Base-by-base conservation (phyloP, 2,113 vertebrate species). In the Xiphorhynchus elegans region DNA sequence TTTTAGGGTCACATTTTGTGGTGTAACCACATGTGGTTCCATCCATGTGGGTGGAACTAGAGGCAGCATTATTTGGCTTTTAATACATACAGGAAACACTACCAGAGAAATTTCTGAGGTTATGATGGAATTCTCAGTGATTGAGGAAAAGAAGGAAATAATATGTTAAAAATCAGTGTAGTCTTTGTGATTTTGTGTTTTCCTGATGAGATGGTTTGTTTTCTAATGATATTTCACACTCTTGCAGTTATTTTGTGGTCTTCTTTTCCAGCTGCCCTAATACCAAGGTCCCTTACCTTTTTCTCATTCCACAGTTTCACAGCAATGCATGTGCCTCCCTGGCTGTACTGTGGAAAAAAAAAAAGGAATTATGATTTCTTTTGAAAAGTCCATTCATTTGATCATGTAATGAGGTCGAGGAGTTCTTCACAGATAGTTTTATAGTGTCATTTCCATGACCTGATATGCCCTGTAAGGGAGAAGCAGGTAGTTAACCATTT, bases 41-140 rank as follows among this genome's bases (percentile, higher is more conserved):
- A 77, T 82, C 72, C 79, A 90, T 83, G 89, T 84, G 70, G 59
- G 60, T 79, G 46, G 28, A 82, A 95, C 53, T 79, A 64, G 53
- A 86, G 29, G 44, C 73, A 82, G 35, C 93, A 75, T 73, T 92
- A 63, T 50, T 82, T 94, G 55, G n/a, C 44, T 95, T 90, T 96
- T 80, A 88, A 84, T 80, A 33, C 33, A 33, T 67, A 68, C 94
- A 87, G 62, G 35, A 82, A 89, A 88, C 8, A 8, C 19, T 86
- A 74, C 26, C 17, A 72, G 50, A 69, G 84, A 92, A 93, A 59
- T 5, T 17, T 40, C 15, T 53, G n/a, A 68, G 81, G 81, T 72
- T 33, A 14, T 64, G 11, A 13, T 1, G 2, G 9, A 1, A 55
- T 87, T 47, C 20, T 76, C 42, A 50, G 15, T 28, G 13, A 69